Percentiles rank a stretch among this genome's conserved stretches.
These are phyloP conservation scores for Ceriagrion tenellum DNA, from an alignment of 2,888 invertebrate genomes.

Conservation along the genomic window DNA sequence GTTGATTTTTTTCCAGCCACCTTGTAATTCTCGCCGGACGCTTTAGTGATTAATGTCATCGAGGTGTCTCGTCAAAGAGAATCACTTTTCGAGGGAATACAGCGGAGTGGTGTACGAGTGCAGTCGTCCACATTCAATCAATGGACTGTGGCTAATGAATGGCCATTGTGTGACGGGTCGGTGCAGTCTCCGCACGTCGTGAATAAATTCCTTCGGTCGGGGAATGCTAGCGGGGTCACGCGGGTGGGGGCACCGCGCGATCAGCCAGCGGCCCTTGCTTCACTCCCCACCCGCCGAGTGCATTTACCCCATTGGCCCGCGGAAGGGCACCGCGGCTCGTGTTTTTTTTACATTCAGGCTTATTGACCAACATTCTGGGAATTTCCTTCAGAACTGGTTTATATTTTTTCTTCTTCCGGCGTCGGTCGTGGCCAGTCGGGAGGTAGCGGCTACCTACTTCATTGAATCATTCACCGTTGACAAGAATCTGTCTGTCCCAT, in stretches of 20 bases:
- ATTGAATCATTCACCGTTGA: not conserved
- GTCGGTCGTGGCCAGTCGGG: not conserved
- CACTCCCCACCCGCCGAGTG: not conserved
- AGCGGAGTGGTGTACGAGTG: not conserved
- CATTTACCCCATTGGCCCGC: not conserved
- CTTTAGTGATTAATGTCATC: not conserved
- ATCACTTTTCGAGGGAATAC: not conserved
- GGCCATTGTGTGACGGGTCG: not conserved
- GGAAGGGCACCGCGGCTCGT: not conserved
- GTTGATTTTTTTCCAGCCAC: not conserved
- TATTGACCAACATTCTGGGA: conserved; percentile 16
- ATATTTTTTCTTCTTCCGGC: not conserved
- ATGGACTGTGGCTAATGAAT: not conserved
- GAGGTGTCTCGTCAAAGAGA: not conserved
- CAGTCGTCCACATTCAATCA: not conserved
- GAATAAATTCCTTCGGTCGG: not conserved
- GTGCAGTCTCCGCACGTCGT: not conserved
- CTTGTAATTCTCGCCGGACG: not conserved
- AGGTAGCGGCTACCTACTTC: not conserved
- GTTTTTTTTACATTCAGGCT: not conserved
- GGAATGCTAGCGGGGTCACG: no score
- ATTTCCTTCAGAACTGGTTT: conserved; percentile 24
- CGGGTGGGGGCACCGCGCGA: not conserved
- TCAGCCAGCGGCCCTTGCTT: not conserved
- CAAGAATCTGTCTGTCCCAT: not conserved